Percentiles rank a stretch among this genome's conserved stretches.
Evolutionary conservation across 2,888 invertebrate genomes (phyloP).

Genomic region (Dioctria linearis): DNA sequence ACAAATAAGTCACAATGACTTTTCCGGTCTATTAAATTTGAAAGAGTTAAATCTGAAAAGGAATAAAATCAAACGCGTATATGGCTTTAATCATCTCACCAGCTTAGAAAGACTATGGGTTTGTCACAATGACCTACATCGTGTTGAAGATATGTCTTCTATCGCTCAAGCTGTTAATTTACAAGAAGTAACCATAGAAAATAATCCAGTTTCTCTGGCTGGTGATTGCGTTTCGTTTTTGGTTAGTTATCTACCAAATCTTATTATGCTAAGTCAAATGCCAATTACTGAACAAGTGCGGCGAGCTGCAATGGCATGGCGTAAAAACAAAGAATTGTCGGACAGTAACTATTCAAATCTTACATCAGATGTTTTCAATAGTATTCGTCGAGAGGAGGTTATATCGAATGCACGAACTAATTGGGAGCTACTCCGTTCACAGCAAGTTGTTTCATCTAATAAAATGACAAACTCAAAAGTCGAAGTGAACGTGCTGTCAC

Average conservation of each 20-base stretch:
- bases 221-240: constrained; percentile 87
- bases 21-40: constrained; percentile 83
- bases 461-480: constrained; percentile 33
- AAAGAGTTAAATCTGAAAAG: constrained; percentile 91
- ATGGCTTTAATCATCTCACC: constrained; percentile 85
- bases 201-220: constrained; percentile 86
- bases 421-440: constrained; percentile 85
- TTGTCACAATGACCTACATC: constrained; percentile 74
- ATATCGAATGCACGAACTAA: constrained; percentile 90
- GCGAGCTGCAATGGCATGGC: constrained; percentile 85
- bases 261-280: constrained; percentile 83
- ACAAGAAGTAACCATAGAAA: constrained; percentile 88
- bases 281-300: constrained; percentile 85
- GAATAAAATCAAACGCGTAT: constrained; percentile 84
- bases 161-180: constrained; percentile 84
- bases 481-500: neutral
- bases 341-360: constrained; percentile 71
- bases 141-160: constrained; percentile 89
- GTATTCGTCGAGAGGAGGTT: constrained; percentile 83
- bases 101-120: constrained; percentile 76
- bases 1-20: constrained; percentile 82
- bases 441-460: constrained; percentile 66
- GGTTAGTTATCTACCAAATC: constrained; percentile 84
- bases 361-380: constrained; percentile 73
- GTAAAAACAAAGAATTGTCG: constrained; percentile 81